Conservation (phyloP, 2,113 vertebrate genomes). For the Thalassarche chlororhynchos region DNA sequence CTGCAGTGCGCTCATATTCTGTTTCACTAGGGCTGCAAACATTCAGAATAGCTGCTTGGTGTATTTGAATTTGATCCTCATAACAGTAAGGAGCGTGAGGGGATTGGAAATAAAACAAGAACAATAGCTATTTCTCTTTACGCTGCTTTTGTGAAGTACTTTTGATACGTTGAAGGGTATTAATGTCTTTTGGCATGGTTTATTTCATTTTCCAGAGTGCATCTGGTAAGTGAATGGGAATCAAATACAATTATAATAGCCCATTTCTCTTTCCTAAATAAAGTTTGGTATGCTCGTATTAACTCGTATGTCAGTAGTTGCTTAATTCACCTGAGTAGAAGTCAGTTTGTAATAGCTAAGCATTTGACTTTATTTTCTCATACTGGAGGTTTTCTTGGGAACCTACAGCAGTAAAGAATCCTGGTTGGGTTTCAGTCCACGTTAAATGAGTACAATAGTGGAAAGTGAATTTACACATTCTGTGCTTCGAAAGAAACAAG, state of each 20-base stretch:
- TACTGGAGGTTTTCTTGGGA: not conserved
- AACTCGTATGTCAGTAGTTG: conserved; percentile 41
- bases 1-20: conserved; percentile 36
- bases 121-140: conserved; percentile 64
- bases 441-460: not conserved
- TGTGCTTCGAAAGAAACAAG: not conserved
- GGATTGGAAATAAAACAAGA: conserved; percentile 49
- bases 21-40: conserved; percentile 34
- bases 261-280: conserved; percentile 54
- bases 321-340: conserved; percentile 27
- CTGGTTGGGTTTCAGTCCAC: not conserved
- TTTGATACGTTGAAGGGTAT: conserved; percentile 40
- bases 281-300: conserved; percentile 45
- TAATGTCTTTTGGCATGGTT: conserved; percentile 60
- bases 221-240: conserved; percentile 48
- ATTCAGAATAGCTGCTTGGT: conserved; percentile 52
- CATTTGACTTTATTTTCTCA: conserved; percentile 22
- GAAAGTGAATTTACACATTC: not conserved
- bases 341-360: not conserved
- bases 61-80: conserved; percentile 52
- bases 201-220: conserved; percentile 61
- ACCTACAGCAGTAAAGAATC: not conserved
- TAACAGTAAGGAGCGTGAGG: conserved; percentile 28
- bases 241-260: conserved; percentile 54
- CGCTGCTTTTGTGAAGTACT: conserved; percentile 31